Evolutionary conservation across 2,797 vertebrate species (phyloP).

Genomic region (Dicrostonyx torquatus): DNA sequence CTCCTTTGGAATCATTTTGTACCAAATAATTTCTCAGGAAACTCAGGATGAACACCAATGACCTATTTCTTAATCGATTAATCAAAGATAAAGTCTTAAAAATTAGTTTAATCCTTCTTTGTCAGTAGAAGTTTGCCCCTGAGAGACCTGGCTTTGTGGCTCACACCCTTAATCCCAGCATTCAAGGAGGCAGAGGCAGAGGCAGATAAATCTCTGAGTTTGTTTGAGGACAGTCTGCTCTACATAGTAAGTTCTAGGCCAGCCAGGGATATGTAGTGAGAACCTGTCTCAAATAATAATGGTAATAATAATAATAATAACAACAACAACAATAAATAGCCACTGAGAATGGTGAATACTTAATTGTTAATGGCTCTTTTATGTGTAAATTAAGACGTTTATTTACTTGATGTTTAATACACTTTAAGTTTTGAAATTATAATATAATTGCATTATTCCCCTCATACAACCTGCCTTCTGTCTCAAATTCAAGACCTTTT

Average conservation of each 20-base stretch:
- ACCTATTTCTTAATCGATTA: slow-evolving; percentile 11
- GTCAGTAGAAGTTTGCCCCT: not conserved
- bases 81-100: not conserved
- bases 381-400: not conserved
- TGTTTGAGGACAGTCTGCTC: not conserved
- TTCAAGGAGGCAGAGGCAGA: not conserved
- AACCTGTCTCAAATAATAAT: not conserved
- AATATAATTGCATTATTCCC: not conserved
- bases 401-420: not conserved
- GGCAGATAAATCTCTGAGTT: not conserved
- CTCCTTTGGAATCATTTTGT: not conserved
- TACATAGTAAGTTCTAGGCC: not conserved
- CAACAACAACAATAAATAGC: not conserved
- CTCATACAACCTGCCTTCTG: not conserved
- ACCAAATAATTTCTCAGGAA: not conserved
- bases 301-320: not conserved
- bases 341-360: not conserved
- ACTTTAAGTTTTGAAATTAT: not conserved
- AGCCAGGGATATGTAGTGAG: not conserved
- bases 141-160: not conserved
- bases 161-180: not conserved
- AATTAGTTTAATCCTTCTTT: not conserved
- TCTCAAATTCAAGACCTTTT: not conserved
- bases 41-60: not conserved
- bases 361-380: not conserved